Base-by-base conservation (phyloP, 2,888 invertebrate genomes). In the Chymomyza procnemis region DNA sequence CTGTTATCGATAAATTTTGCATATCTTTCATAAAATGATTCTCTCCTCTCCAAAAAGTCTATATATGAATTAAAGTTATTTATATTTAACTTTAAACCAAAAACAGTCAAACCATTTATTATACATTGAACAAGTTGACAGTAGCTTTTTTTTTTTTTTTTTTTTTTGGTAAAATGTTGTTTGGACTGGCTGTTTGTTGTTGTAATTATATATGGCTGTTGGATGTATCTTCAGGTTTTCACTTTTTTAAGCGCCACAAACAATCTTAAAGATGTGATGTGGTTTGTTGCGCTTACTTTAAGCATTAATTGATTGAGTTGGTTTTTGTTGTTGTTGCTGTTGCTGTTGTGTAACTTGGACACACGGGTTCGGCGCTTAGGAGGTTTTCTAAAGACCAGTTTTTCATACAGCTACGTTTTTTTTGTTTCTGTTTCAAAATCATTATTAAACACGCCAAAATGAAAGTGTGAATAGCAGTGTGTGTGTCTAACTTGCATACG, bases 251-350 rank as follows among this genome's bases (percentile, higher is more conserved):
- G 55, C 64, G 64, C 48, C 57, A 54, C 22, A 57, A 47, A 56
- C 46, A 57, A 30, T 19, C n/a, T 14, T 62, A 52, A 68, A 67
- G 67, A 69, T 64, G 58, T n/a, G 71, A 57, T 60, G 74, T 68
- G 77, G 55, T n/a, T 60, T 56, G 63, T 41, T 52, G 50, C 19
- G 19, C 54, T 54, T 48, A 71, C 70, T 69, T 75, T 64, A 85
- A 83, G 81, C 79, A 75, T 83, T 81, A 83, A 81, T 85, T 81
- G 85, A 81, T 81, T 85, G 81, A 67, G 80, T 74, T 67, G 69
- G 66, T 77, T 67, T 74, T 61, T 64, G 22, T 58, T 18, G 50
- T 34, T 19, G 58, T 30, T 30, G 30, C 6, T 41, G 34, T 64
- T 57, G 60, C 47, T 58, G 72, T 73, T 73, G 72, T 73, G 72